Base-by-base conservation (phyloP, 2,113 vertebrate genomes). In the Festucalex cinctus region DNA sequence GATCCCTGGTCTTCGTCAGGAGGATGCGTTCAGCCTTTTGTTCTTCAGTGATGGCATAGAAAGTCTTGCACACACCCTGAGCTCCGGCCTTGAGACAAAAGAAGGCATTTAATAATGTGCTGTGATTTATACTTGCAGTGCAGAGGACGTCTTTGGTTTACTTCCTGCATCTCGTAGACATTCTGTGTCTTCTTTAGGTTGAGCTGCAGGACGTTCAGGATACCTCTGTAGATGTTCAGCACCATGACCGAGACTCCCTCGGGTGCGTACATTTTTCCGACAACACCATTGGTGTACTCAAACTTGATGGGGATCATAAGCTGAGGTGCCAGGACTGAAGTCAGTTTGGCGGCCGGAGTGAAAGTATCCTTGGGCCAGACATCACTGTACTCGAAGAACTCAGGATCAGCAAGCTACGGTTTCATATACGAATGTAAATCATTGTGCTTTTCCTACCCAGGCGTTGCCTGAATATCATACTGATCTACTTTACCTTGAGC, bases 31-130 rank as follows among this genome's bases (percentile, higher is more conserved):
- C 68, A 35, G 86, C 87, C 71, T 86, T 91, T 44, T 22, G 82
- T 36, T 94, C 90, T 70, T 95, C 93, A 78, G 82, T 91, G 80
- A 93, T 86, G 71, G 91, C 43, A 1, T 94, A 95, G 60, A 88
- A 86, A 0, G 93, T 93, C 32, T 92, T 92, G 88, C 95, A 97
- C 59, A 94, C 83, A 54, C 95, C 95, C 76, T 92, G 92, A 83
- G 88, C 83, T 79, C 94, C 93, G 54, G 82, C 86, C 95, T 96
- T 5, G n/a, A 58, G 12, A 67, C 6, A 35, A 66, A 46, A 69
- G 9, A 5, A 41, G 9, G 22, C 7, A 1, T 35, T 28, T 78
- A 26, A 78, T 20, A 58, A 41, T 20, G 28, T 59, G n/a, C 19
- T 16, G 8, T 5, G 8, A 24, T 37, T 9, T 7, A 28, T 58